Conservation (phyloP, 2,797 vertebrate genomes). For the Poeciliopsis gracilis region DNA sequence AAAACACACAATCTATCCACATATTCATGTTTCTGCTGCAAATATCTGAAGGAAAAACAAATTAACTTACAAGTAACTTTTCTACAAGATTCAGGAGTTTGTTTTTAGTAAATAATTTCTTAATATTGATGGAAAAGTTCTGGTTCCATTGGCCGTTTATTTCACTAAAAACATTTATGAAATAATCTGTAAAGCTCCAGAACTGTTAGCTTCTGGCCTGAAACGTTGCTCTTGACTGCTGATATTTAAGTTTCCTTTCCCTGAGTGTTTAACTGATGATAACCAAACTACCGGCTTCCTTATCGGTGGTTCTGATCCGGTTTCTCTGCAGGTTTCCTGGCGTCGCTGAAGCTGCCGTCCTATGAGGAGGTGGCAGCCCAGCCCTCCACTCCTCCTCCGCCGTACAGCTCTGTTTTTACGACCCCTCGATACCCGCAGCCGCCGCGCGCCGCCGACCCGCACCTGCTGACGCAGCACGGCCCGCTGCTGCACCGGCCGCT, state of each 20-base stretch:
- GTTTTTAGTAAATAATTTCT: no score
- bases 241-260: not conserved
- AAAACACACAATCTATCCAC: no score
- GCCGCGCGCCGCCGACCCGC: constrained; percentile 63
- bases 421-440: constrained; percentile 75
- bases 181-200: no score
- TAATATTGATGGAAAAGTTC: no score
- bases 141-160: no score
- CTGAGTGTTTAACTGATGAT: not conserved
- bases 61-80: no score
- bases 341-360: constrained; percentile 91
- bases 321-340: constrained; percentile 83
- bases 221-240: not conserved
- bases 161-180: no score
- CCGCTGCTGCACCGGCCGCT: constrained; percentile 71
- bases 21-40: no score
- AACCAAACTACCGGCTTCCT: not conserved
- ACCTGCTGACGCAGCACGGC: constrained; percentile 85
- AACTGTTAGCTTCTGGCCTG: no score
- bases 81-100: no score
- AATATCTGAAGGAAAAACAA: no score
- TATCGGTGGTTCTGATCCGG: not conserved
- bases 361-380: constrained; percentile 93
- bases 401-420: constrained; percentile 86
- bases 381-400: constrained; percentile 90